These are phyloP conservation scores for Toxonevra muliebris DNA, from an alignment of 2,888 invertebrate genomes.

Conservation along the genomic window DNA sequence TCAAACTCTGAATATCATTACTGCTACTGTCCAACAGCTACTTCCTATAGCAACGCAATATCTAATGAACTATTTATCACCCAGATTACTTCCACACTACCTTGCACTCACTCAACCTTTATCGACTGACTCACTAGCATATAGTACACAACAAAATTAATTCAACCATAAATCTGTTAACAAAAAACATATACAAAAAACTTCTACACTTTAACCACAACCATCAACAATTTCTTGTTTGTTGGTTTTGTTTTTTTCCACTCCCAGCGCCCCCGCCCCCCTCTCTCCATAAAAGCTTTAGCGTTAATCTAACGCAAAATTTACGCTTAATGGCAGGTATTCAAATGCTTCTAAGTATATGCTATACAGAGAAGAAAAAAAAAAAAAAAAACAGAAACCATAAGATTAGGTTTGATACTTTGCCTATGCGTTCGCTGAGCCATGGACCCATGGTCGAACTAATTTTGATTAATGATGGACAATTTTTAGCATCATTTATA, in stretches of 20 bases:
- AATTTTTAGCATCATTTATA: conserved; percentile 44
- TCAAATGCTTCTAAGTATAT: conserved; percentile 19
- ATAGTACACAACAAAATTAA: conserved; percentile 18
- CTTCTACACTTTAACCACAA: neutral
- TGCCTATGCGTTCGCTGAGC: neutral
- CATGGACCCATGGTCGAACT: conserved; percentile 23
- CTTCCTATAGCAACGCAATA: no score
- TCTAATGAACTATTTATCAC: no score
- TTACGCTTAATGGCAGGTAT: conserved; percentile 18
- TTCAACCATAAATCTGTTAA: conserved; percentile 34
- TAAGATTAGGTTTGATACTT: neutral
- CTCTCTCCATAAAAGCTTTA: neutral
- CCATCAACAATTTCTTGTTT: neutral
- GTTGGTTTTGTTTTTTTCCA: conserved; percentile 2
- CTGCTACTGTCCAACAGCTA: no score
- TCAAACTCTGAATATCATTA: no score
- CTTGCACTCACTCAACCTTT: neutral
- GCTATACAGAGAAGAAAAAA: no score
- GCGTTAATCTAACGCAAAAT: conserved; percentile 31
- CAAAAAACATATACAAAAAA: conserved; percentile 12
- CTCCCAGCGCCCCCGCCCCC: neutral
- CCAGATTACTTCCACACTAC: neutral
- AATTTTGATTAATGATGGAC: conserved; percentile 49
- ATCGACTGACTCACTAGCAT: neutral
- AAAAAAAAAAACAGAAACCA: no score